Conservation (phyloP, 92 coral and sea anemone genomes). For the Siderastrea radians region DNA sequence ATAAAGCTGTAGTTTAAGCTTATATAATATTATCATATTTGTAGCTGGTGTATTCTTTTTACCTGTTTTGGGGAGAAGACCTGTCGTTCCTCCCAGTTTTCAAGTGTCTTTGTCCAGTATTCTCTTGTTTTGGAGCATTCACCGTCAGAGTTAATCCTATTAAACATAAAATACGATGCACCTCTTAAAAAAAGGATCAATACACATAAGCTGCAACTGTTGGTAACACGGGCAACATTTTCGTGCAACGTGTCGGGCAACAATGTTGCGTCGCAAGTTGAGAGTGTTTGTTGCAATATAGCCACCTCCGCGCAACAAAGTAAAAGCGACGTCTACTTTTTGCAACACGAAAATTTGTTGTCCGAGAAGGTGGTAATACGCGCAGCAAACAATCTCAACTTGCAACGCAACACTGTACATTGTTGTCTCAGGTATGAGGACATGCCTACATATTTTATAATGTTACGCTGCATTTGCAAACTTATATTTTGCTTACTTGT, state of each 20-base stretch:
- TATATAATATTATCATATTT: too few relatives aligned
- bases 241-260: background rate
- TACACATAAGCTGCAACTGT: background rate
- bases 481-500: slow-evolving; percentile 42
- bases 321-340: too few relatives aligned
- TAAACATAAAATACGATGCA: background rate
- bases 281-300: too few relatives aligned
- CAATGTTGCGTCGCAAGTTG: too few relatives aligned
- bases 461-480: background rate
- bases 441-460: background rate
- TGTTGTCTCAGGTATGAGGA: too few relatives aligned
- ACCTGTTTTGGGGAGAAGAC: slow-evolving; percentile 76
- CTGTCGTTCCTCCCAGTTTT: slow-evolving; percentile 58
- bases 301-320: too few relatives aligned
- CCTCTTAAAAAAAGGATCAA: background rate
- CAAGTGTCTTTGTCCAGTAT: slow-evolving; percentile 62
- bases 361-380: too few relatives aligned
- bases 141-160: background rate
- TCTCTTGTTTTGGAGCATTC: slow-evolving; percentile 10
- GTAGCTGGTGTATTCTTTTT: background rate
- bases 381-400: too few relatives aligned
- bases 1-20: too few relatives aligned
- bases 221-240: background rate
- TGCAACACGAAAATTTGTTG: too few relatives aligned
- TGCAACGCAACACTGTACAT: too few relatives aligned